A percentile compares a stretch with the other conserved stretches of the same genome.
phyloP scores from a whole-genome alignment of 2,113 vertebrate genomes.

The Cygnus buccinator region DNA sequence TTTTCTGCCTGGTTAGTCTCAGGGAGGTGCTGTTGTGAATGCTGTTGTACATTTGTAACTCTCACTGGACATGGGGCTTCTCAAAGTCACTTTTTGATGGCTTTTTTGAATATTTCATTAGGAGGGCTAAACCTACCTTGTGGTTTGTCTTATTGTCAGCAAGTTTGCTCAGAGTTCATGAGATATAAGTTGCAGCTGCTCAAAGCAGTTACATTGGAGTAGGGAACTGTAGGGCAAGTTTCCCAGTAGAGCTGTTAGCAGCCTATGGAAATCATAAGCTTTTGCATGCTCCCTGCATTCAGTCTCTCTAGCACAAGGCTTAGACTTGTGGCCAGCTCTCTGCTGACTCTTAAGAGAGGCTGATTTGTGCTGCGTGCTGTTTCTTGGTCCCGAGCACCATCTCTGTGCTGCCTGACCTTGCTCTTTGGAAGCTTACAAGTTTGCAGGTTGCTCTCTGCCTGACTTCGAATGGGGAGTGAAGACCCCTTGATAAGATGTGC shows the following conservation, averaged over 20 bases:
- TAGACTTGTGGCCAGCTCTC: not conserved
- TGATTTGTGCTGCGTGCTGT: not conserved
- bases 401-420: not conserved
- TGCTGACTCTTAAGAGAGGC: not conserved
- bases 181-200: not conserved
- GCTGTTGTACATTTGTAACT: not conserved
- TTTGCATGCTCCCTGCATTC: not conserved
- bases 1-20: not conserved
- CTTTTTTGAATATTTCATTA: not conserved
- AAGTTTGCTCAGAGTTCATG: not conserved
- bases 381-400: not conserved
- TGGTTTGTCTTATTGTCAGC: not conserved
- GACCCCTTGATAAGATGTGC: not conserved
- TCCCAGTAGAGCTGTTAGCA: constrained; percentile 13
- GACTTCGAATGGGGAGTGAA: not conserved
- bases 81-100: not conserved
- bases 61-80: not conserved
- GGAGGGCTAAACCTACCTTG: not conserved
- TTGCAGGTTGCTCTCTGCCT: not conserved
- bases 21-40: not conserved
- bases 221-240: not conserved
- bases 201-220: not conserved
- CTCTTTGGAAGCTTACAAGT: not conserved
- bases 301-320: not conserved
- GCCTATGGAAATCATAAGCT: not conserved